Percentiles rank a stretch among this genome's conserved stretches.
Conservation (phyloP, 2,797 vertebrate genomes). For the Megaceryle alcyon region DNA sequence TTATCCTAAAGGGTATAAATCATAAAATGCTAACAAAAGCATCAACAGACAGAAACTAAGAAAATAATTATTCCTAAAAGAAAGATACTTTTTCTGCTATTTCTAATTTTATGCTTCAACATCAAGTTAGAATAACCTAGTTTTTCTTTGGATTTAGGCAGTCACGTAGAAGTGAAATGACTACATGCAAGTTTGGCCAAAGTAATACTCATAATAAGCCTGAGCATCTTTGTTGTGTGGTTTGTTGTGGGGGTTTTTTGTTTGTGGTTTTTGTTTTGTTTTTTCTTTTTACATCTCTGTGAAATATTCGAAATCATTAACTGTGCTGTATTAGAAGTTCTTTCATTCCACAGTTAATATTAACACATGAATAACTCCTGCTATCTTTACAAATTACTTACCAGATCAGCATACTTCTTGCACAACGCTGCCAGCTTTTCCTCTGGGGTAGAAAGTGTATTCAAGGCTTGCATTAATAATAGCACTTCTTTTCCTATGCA, state of each 20-base stretch:
- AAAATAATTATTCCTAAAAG: neutral
- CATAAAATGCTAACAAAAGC: neutral
- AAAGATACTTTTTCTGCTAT: constrained; percentile 9
- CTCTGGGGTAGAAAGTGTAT: constrained; percentile 92
- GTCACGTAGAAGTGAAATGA: constrained; percentile 12
- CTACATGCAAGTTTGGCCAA: neutral
- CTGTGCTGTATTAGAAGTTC: neutral
- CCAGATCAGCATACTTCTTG: constrained; percentile 98
- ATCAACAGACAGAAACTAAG: neutral
- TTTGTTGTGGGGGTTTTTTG: too few relatives aligned
- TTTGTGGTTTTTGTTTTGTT: too few relatives aligned
- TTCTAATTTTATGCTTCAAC: neutral
- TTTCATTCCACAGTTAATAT: constrained; percentile 7
- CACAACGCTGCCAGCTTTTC: constrained; percentile 97
- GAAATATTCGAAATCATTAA: constrained; percentile 2
- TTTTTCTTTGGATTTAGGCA: constrained; percentile 14
- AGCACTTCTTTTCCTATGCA: constrained; percentile 93
- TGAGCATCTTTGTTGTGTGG: neutral
- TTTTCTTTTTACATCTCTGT: too few relatives aligned
- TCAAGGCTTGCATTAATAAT: constrained; percentile 96
- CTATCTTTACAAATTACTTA: constrained; percentile 77
- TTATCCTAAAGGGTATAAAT: neutral
- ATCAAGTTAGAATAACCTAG: neutral
- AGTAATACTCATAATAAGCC: neutral
- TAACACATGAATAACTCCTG: constrained; percentile 30